phyloP scores from a whole-genome alignment of 2,888 invertebrate species.

The Monochamus alternatus region DNA sequence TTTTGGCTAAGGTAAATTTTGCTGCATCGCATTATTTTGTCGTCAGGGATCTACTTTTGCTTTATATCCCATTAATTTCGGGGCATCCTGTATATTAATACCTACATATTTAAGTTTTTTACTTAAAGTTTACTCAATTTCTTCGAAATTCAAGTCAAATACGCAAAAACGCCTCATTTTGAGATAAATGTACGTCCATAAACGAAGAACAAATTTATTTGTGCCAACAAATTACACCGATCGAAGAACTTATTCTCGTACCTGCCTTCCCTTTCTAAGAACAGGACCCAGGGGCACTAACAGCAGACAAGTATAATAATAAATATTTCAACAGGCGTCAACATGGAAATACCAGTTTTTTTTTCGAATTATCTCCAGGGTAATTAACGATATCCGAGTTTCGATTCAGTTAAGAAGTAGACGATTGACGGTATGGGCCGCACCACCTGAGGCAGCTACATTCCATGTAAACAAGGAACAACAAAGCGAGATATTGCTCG shows the following conservation, averaged over 20 bases:
- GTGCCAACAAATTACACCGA: constrained; percentile 1
- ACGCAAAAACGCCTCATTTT: background rate
- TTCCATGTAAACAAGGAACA: constrained; percentile 37
- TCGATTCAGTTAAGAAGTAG: constrained; percentile 26
- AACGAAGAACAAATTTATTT: background rate
- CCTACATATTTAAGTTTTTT: background rate
- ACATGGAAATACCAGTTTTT: constrained; percentile 30
- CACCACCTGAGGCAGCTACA: constrained; percentile 27
- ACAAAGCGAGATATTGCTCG: background rate
- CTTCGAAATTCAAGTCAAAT: too few species aligned
- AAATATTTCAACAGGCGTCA: constrained; percentile 15
- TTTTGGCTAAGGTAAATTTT: too few species aligned
- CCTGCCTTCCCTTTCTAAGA: constrained; percentile 9
- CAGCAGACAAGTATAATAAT: constrained; percentile 9
- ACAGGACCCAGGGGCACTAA: background rate
- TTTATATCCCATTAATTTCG: too few species aligned
- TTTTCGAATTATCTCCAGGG: constrained; percentile 15
- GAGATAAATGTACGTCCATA: background rate
- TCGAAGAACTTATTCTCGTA: background rate
- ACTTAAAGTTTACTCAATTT: too few species aligned
- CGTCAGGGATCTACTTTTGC: too few species aligned
- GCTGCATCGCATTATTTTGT: too few species aligned
- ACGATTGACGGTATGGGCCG: constrained; percentile 26
- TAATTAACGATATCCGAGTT: constrained; percentile 34
- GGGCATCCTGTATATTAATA: background rate